phyloP scores from a whole-genome alignment of 2,888 invertebrate genomes.

The Diarsia dahlii region DNA sequence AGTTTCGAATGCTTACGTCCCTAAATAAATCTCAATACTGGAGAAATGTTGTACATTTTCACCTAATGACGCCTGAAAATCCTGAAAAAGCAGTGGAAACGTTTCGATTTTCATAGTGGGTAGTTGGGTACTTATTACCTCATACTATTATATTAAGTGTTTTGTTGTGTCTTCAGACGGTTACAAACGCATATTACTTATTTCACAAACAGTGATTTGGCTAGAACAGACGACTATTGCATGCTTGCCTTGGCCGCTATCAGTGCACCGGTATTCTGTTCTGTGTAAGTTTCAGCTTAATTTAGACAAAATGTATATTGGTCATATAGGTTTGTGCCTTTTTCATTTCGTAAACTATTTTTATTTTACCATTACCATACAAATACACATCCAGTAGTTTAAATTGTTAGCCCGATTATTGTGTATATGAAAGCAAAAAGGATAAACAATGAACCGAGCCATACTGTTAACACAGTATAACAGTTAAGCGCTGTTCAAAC shows the following conservation, averaged over 20 bases:
- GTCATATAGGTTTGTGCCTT: background rate
- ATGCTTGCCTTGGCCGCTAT: background rate
- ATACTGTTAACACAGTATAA: conserved; percentile 4
- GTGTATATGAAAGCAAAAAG: background rate
- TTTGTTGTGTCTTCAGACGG: background rate
- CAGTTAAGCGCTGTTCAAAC: conserved; percentile 18
- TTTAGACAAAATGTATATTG: background rate
- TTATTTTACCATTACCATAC: background rate
- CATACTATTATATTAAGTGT: too few relatives aligned
- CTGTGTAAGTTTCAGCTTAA: background rate
- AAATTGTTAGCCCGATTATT: background rate
- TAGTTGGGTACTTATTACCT: background rate
- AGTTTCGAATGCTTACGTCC: background rate
- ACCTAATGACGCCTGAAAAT: background rate
- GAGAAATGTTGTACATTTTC: background rate
- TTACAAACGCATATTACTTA: background rate
- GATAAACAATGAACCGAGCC: background rate
- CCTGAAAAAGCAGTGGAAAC: background rate
- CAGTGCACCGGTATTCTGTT: background rate
- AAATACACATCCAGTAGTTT: background rate
- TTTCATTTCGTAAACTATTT: background rate
- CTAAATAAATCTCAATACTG: background rate
- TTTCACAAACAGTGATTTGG: background rate
- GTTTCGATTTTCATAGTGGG: background rate
- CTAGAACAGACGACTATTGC: conserved; percentile 2